Evolutionary conservation across 2,113 vertebrate species (phyloP).

Genomic region (Megaceryle torquata): DNA sequence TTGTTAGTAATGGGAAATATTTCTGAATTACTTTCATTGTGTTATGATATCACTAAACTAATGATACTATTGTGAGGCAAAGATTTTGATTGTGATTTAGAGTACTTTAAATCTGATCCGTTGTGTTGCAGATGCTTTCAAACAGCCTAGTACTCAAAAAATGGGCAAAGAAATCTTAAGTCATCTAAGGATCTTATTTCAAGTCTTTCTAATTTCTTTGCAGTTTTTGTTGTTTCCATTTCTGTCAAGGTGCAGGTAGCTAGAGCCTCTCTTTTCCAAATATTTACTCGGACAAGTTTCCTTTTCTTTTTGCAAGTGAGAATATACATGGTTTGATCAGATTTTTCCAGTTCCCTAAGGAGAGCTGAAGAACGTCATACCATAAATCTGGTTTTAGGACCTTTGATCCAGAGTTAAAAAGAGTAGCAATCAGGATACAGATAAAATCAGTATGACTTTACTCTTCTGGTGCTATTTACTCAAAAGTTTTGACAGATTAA

Average conservation of each 20-base stretch:
- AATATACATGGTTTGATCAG: background rate
- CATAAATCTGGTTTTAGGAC: background rate
- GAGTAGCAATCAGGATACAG: background rate
- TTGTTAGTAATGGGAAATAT: background rate
- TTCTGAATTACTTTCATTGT: background rate
- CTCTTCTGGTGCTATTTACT: background rate
- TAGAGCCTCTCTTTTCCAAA: background rate
- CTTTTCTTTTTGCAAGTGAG: background rate
- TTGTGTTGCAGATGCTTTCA: background rate
- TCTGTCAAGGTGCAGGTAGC: background rate
- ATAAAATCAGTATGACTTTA: background rate
- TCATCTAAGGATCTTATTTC: background rate
- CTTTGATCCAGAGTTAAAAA: background rate
- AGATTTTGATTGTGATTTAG: background rate
- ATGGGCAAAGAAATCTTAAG: background rate
- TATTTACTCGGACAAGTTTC: background rate
- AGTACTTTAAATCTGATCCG: background rate
- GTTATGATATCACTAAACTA: background rate
- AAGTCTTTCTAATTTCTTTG: background rate
- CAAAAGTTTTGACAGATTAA: background rate
- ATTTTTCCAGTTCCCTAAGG: background rate
- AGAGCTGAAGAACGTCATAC: background rate
- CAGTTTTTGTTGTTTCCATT: background rate
- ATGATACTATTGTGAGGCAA: background rate
- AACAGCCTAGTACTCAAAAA: background rate